phyloP scores from a whole-genome alignment of 2,888 invertebrate genomes.

The Drosophila kokeensis region DNA sequence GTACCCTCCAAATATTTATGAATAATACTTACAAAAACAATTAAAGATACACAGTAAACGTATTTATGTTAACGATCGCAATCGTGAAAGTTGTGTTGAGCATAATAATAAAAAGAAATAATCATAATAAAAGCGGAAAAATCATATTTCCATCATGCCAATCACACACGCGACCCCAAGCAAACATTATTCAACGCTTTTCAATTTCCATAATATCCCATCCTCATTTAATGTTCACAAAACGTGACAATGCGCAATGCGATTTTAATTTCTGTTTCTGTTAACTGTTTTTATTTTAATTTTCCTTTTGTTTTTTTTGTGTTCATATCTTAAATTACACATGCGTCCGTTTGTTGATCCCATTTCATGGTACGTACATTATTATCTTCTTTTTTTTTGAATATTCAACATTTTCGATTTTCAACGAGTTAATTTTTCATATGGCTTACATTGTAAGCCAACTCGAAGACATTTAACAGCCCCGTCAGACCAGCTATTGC shows the following conservation, averaged over 20 bases:
- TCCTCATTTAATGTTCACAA: conserved; percentile 33
- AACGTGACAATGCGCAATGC: conserved; percentile 58
- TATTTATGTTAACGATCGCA: conserved; percentile 71
- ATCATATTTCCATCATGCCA: conserved; percentile 62
- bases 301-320: conserved; percentile 24
- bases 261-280: conserved; percentile 28
- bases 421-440: conserved; percentile 32
- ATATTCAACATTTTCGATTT: conserved; percentile 53
- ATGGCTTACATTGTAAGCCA: conserved; percentile 14
- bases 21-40: conserved; percentile 20
- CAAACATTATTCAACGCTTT: conserved; percentile 58
- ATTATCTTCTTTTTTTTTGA: conserved; percentile 4
- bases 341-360: conserved; percentile 63
- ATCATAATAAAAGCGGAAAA: conserved; percentile 74
- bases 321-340: conserved; percentile 59
- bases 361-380: conserved; percentile 45
- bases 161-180: conserved; percentile 57
- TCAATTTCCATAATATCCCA: conserved; percentile 46
- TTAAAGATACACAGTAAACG: conserved; percentile 28
- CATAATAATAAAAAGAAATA: conserved; percentile 35
- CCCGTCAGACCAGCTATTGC: conserved; percentile 66
- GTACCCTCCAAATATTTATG: conserved; percentile 11
- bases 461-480: conserved; percentile 35
- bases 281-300: conserved; percentile 27
- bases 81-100: conserved; percentile 71